phyloP scores from a whole-genome alignment of 2,888 invertebrate species.

The Protophormia terraenovae region DNA sequence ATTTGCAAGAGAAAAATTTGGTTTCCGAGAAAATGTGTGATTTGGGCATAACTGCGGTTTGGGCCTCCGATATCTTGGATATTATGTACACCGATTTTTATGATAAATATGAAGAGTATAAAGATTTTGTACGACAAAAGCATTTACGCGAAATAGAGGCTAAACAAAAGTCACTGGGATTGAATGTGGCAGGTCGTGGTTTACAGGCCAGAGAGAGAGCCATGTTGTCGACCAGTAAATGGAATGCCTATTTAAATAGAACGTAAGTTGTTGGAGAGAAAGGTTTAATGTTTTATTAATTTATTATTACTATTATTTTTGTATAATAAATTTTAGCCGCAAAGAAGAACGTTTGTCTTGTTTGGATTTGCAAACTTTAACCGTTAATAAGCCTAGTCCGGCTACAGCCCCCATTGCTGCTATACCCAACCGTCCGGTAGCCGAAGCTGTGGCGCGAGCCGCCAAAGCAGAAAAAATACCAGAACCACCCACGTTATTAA shows the following conservation, averaged over 20 bases:
- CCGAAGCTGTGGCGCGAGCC: constrained; percentile 71
- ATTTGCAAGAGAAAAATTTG: constrained; percentile 90
- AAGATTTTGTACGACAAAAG: constrained; percentile 83
- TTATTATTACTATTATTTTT: not conserved
- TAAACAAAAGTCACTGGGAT: constrained; percentile 84
- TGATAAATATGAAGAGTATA: constrained; percentile 95
- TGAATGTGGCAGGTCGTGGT: constrained; percentile 80
- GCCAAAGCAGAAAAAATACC: constrained; percentile 72
- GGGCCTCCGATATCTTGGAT: constrained; percentile 95
- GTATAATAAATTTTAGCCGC: constrained; percentile 78
- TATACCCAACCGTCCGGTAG: constrained; percentile 74
- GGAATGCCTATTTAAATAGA: constrained; percentile 93
- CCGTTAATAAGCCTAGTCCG: constrained; percentile 89
- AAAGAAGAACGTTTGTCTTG: constrained; percentile 90
- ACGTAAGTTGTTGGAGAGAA: constrained; percentile 75
- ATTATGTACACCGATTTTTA: constrained; percentile 98
- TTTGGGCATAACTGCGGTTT: constrained; percentile 94
- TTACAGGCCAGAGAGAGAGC: constrained; percentile 88
- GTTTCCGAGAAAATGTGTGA: constrained; percentile 96
- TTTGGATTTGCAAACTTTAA: constrained; percentile 95
- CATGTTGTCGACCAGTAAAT: constrained; percentile 91
- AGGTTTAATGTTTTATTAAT: not conserved
- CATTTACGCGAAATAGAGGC: constrained; percentile 87
- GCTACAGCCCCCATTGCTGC: constrained; percentile 81
- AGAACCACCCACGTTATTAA: constrained; percentile 72